phyloP scores from a whole-genome alignment of 2,797 vertebrate genomes.

The Lepilemur septentrionalis region DNA sequence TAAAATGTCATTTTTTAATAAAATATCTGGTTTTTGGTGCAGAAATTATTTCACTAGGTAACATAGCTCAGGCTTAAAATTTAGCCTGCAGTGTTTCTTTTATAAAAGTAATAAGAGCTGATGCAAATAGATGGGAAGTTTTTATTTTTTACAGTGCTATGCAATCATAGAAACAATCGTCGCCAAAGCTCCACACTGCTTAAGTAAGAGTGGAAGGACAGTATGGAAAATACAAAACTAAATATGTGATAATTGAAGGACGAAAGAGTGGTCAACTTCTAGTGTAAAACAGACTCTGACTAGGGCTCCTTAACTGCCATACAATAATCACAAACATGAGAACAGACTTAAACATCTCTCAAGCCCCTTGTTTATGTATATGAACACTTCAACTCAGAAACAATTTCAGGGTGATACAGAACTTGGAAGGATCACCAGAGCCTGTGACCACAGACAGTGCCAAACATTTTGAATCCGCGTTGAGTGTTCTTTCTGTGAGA shows the following conservation, averaged over 20 bases:
- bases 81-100: neutral
- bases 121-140: neutral
- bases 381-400: neutral
- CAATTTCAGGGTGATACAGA: fast-evolving
- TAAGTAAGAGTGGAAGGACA: neutral
- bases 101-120: neutral
- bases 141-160: neutral
- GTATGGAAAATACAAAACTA: neutral
- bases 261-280: too few species aligned
- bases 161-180: neutral
- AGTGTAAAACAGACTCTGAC: neutral
- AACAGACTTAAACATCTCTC: neutral
- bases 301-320: neutral
- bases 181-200: neutral
- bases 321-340: neutral
- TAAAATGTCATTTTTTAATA: neutral
- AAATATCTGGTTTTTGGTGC: neutral
- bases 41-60: neutral
- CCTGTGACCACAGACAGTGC: neutral
- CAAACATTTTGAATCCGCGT: neutral
- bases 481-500: neutral
- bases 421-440: neutral
- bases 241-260: neutral
- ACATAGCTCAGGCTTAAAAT: neutral
- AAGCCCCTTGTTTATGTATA: neutral